Conservation (phyloP, 2,113 vertebrate genomes). For the Bungarus multicinctus region DNA sequence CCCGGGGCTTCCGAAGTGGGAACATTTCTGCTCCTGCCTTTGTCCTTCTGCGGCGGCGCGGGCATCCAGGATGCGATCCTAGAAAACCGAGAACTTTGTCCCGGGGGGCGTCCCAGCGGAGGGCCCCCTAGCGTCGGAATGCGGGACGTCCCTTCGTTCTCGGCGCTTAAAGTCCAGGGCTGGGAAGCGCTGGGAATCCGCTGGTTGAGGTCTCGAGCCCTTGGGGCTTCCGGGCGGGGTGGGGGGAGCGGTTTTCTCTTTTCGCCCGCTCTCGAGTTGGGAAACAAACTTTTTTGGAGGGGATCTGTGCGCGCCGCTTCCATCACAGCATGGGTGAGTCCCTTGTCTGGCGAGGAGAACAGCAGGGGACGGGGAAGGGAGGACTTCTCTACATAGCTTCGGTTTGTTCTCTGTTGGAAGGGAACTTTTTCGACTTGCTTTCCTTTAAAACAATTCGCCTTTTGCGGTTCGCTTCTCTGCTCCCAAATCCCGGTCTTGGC, state of each 20-base stretch:
- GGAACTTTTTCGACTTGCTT: no score
- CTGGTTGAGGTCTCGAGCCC: neutral
- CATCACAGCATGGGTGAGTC: slow-evolving; percentile 21
- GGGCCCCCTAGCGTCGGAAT: neutral
- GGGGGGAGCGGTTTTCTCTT: neutral
- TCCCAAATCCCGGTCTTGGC: neutral
- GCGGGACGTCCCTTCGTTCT: neutral
- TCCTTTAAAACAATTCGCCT: no score
- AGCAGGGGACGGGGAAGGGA: neutral
- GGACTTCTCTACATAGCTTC: neutral
- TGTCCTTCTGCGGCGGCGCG: neutral
- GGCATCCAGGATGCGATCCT: neutral
- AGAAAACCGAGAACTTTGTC: neutral
- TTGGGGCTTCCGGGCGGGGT: neutral
- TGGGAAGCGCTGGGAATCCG: neutral
- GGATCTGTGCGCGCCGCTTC: neutral
- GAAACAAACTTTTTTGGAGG: neutral
- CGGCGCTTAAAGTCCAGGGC: neutral
- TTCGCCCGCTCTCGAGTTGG: neutral
- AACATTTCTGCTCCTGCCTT: neutral
- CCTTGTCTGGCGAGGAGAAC: neutral
- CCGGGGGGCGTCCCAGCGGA: neutral
- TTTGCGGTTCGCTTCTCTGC: neutral
- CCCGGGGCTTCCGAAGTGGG: neutral
- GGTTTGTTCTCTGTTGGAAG: neutral